Evolutionary conservation across 1,140 invertebrate genomes (phyloP), one percentile per base, ranked within the genome.

Genomic region (Musca domestica): DNA sequence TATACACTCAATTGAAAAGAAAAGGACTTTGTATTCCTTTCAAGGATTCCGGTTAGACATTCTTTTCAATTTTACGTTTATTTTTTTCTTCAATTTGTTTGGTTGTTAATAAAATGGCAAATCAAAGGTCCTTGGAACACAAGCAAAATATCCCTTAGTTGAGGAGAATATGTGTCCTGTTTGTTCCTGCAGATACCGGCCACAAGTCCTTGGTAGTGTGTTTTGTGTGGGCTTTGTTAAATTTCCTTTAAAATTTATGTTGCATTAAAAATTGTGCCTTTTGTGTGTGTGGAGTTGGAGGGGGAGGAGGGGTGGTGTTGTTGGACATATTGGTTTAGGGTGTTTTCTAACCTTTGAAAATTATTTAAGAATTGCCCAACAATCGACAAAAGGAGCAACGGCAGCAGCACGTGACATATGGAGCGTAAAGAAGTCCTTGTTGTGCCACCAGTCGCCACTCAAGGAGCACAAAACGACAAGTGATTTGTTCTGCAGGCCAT

Each of bases 301-400:
- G 34, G 27, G 3, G 27, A n/a, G n/a, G n/a, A 30, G 34, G 34
- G 34, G 4, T 41, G 4, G 12, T 41, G 4, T n/a, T n/a, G n/a
- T n/a, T n/a, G n/a, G n/a, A n/a, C n/a, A n/a, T n/a, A n/a, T n/a
- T 12, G 34, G 34, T 5, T 5, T 41, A 41, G 3, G 27, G 27
- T 30, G 27, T 30, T 30, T 30, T 30, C 27, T 30, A 9, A 3
- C 47, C 47, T 27, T n/a, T n/a, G 22, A 22, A 54, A 34, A 41
- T 41, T 41, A 73, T 72, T 73, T 69, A 76, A 71, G 71, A 71
- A 77, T n/a, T n/a, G n/a, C n/a, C n/a, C n/a, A n/a, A n/a, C n/a
- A n/a, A n/a, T n/a, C n/a, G n/a, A n/a, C n/a, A n/a, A n/a, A n/a
- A n/a, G n/a, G n/a, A n/a, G 71, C 72, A 74, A n/a, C n/a, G 77